Evolutionary conservation across 2,113 vertebrate genomes (phyloP).

Genomic region (Syngnathoides biaculeatus): DNA sequence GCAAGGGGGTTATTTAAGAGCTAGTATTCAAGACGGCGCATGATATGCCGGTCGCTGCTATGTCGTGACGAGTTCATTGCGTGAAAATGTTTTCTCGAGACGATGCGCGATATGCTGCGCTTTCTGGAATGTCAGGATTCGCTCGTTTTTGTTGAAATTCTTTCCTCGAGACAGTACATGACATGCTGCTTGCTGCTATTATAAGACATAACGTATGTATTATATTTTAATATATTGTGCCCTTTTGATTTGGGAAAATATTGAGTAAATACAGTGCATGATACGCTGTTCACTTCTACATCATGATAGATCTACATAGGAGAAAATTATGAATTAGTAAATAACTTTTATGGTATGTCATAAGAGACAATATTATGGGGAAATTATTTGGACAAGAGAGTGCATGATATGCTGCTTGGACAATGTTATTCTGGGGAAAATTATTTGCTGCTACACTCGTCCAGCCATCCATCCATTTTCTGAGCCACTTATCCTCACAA

Average conservation of each 20-base stretch:
- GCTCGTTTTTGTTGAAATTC: too few relatives aligned
- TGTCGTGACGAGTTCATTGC: background rate
- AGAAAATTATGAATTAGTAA: background rate
- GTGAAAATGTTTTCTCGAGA: too few relatives aligned
- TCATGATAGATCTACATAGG: background rate
- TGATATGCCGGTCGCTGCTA: background rate
- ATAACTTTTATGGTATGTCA: background rate
- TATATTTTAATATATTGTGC: too few relatives aligned
- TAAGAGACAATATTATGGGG: background rate
- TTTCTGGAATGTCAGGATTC: background rate
- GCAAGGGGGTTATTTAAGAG: too few relatives aligned
- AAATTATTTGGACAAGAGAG: background rate
- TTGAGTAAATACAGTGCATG: background rate
- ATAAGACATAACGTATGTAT: background rate
- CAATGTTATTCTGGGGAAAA: too few relatives aligned
- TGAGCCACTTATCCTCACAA: too few relatives aligned
- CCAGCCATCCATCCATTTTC: too few relatives aligned
- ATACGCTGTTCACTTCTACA: background rate
- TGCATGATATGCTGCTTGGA: background rate
- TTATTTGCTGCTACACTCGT: background rate
- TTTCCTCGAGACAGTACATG: too few relatives aligned
- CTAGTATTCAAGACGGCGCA: background rate
- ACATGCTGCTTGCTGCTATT: too few relatives aligned
- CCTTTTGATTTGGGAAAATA: too few relatives aligned
- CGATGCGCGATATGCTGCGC: background rate